Evolutionary conservation across 2,797 vertebrate species (phyloP).

Genomic region (Enteromius treurensis): DNA sequence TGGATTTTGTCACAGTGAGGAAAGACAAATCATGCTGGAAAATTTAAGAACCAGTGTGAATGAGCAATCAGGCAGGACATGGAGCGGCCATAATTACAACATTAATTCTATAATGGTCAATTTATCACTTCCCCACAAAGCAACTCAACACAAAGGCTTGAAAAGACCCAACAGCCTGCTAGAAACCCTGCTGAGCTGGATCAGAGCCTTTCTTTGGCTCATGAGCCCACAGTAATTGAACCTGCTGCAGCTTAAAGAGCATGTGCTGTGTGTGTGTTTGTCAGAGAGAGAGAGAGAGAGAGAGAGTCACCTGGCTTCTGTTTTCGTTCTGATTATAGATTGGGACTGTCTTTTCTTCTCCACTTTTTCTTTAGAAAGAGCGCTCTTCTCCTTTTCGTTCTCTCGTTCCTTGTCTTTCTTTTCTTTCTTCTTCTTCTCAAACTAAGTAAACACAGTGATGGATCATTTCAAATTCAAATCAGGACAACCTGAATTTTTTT

Average conservation of each 20-base stretch:
- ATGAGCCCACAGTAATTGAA: slow-evolving; percentile 41
- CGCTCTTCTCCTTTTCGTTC: slow-evolving; percentile 91
- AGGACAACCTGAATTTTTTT: neutral
- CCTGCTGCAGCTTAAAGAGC: slow-evolving; percentile 25
- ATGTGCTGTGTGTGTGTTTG: slow-evolving; percentile 3
- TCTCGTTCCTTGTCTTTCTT: slow-evolving; percentile 97
- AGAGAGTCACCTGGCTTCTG: slow-evolving; percentile 48
- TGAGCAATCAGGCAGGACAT: slow-evolving; percentile 11
- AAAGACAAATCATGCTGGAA: neutral
- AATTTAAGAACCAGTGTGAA: neutral
- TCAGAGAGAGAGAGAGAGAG: too few relatives aligned
- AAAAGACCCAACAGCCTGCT: slow-evolving; percentile 40
- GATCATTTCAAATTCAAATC: neutral
- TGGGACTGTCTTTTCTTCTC: slow-evolving; percentile 84
- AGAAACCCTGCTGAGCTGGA: slow-evolving; percentile 42
- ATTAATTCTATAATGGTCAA: slow-evolving; percentile 3
- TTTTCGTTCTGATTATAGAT: slow-evolving; percentile 67
- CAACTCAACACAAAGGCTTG: slow-evolving; percentile 31
- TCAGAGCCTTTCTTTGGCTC: slow-evolving; percentile 61
- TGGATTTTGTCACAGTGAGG: slow-evolving; percentile 6
- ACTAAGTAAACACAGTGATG: slow-evolving; percentile 60
- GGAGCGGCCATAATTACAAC: neutral
- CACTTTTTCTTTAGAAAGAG: slow-evolving; percentile 84
- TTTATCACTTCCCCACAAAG: slow-evolving; percentile 4
- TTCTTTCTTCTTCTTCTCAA: slow-evolving; percentile 91